Base-by-base conservation (phyloP, 2,797 vertebrate genomes). In the Gallinago solitaria region DNA sequence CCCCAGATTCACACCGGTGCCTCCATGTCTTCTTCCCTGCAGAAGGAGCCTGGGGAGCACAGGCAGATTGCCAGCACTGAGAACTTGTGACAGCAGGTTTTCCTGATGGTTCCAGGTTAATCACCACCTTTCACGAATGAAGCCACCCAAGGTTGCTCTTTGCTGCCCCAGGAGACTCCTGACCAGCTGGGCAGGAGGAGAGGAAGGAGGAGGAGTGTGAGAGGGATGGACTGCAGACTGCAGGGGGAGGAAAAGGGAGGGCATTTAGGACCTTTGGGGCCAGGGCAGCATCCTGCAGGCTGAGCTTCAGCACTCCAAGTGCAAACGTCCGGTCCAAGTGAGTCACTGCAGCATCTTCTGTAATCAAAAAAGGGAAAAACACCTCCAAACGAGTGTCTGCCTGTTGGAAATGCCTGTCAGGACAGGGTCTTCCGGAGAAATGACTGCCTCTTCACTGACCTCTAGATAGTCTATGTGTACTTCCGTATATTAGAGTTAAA, bases 1-100 rank as follows among this genome's bases (percentile, higher is more conserved):
- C 0, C 16, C 32, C 78, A 76, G 33, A 48, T 47, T 41, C 30
- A 0, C 0, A 0, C 0, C n/a, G 24, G 4, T 35, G 61, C 33
- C 28, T 50, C 39, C 77, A 4, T 3, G 28, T 12, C 5, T 1
- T 27, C 9, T 11, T 54, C 37, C 64, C 43, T 33, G 61, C 74
- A 89, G 76, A 56, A 82, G 68, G 47, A 93, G 45, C 54, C 9
- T 0, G 1, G 28, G 37, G 39, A 67, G 39, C 6, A 0, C 64
- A 43, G 27, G 50, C 57, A 85, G 37, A 11, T 28, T 59, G 50
- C 45, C 27, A 30, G 68, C 35, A 47, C 33, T 5, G 27, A 67
- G 51, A 81, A 30, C 30, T 82, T 59, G 73, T 70, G 77, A 81
- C 77, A 47, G 51, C 1, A 11, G 74, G 73, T 65, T 94, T 16